Evolutionary conservation across 2,888 invertebrate species (phyloP), one percentile per base, ranked within the genome.

Genomic region (Pseudeuparius sepicola): DNA sequence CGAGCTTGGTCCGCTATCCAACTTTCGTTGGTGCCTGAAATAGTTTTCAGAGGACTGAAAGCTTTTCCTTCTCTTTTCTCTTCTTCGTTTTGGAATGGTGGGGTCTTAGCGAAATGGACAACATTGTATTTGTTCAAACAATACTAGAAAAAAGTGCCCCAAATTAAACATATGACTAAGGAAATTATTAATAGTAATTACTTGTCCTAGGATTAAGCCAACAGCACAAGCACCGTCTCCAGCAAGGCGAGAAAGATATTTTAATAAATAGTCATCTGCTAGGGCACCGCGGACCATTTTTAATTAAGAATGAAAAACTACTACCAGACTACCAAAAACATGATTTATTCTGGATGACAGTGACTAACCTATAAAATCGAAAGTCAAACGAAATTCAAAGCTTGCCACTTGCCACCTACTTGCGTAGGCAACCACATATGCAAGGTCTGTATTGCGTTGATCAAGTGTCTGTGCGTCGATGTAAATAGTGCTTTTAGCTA

Each of bases 1-100:
- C 78, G 76, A 24, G 87, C 86, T 65, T 90, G 88, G 53, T 85
- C 82, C 1, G 78, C 77, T 3, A 84, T 69, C 75, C 78, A 78
- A 31, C 64, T 67, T 42, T 81, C 78, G 14, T 77, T 73, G 33
- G 82, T 65, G 41, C 70, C 72, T 47, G 64, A 65, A 14, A 70
- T 63, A 23, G 54, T 55, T 36, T 63, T 59, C 17, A 55, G 48
- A 2, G 31, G 26, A 28, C 34, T 29, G 3, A 38, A 14, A 6
- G 34, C n/a, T 35, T 36, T 36, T 11, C 34, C 43, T 28, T 45
- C 43, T 9, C 35, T 44, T 38, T 57, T 53, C 46, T 63, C 61
- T 37, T 63, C 62, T 4, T 62, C 57, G 11, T 59, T 54, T 39
- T 68, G 64, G 3, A 62, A 58, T n/a, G 81, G 79, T 14, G 87